Evolutionary conservation across 2,797 vertebrate species (phyloP), one percentile per base, ranked within the genome.

Genomic region (Falco cherrug): DNA sequence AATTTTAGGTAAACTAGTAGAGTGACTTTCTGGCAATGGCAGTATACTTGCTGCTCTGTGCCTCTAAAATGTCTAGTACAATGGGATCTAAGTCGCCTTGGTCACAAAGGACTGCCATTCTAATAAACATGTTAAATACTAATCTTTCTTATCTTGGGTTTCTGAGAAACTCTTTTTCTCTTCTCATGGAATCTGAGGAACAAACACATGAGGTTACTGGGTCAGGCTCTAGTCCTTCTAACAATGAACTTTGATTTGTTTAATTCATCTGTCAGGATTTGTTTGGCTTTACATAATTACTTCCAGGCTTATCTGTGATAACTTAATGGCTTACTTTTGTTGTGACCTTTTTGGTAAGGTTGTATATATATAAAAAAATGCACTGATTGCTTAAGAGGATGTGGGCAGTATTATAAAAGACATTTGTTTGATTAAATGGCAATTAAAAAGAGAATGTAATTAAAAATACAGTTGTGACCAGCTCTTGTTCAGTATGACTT

Each of bases 261-360:
- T 97, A 96, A 92, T 95, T 95, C 73, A 43, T 94, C 95, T 96
- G 95, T 96, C 95, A 97, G 70, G 95, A 82, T 94, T 96, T 97
- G 96, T 97, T 97, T 97, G 84, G 78, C 77, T 97, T 96, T 97
- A 93, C 87, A 80, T 95, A 97, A 97, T 97, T 95, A 97, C 94
- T 97, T 97, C 96, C 96, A 97, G 86, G 94, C 92, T 97, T 97
- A 95, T 96, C 93, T 97, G 85, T 93, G 96, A 94, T 97, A 96
- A 97, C 93, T 96, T 95, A 95, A 95, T 95, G 95, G 87, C 84
- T 96, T 94, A 94, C 93, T 94, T 97, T 96, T 94, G 78, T 87
- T 86, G 64, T 92, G 93, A 97, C 96, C 94, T 92, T 82, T 95
- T 93, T 94, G 61, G 61, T 91, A 94, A 96, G 83, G 83, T 87